These are phyloP conservation scores for Amphipoea lucens DNA, from an alignment of 2,888 invertebrate genomes.

Conservation along the genomic window DNA sequence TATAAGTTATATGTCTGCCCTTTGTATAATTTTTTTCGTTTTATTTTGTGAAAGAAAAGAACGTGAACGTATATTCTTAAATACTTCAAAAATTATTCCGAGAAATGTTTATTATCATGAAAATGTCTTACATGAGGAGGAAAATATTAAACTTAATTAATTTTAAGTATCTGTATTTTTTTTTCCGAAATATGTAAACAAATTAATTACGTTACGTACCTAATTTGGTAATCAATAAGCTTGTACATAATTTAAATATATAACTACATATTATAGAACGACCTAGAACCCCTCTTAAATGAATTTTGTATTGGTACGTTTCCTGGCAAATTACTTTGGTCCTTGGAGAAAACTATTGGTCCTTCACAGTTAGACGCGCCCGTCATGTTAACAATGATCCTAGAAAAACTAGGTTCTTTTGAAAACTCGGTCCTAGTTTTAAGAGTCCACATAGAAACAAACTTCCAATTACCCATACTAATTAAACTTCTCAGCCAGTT, in stretches of 20 bases:
- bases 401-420: conserved; percentile 51
- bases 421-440: conserved; percentile 45
- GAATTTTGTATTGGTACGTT: neutral
- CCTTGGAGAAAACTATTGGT: conserved; percentile 22
- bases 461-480: conserved; percentile 59
- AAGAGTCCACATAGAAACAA: conserved; percentile 56
- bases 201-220: neutral
- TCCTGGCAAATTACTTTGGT: conserved; percentile 20
- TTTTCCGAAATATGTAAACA: neutral
- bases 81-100: neutral
- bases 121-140: neutral
- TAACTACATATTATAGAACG: neutral
- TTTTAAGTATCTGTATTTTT: conserved; percentile 11
- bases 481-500: conserved; percentile 53
- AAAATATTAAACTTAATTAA: neutral
- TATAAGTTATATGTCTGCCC: neutral
- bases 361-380: conserved; percentile 18
- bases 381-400: conserved; percentile 28
- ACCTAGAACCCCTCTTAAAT: neutral
- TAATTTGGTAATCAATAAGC: neutral
- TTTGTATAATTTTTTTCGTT: neutral
- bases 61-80: neutral
- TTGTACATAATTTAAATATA: neutral
- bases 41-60: neutral
- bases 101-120: neutral